Conservation (phyloP, 2,888 invertebrate species). For the Leucophenga montana region DNA sequence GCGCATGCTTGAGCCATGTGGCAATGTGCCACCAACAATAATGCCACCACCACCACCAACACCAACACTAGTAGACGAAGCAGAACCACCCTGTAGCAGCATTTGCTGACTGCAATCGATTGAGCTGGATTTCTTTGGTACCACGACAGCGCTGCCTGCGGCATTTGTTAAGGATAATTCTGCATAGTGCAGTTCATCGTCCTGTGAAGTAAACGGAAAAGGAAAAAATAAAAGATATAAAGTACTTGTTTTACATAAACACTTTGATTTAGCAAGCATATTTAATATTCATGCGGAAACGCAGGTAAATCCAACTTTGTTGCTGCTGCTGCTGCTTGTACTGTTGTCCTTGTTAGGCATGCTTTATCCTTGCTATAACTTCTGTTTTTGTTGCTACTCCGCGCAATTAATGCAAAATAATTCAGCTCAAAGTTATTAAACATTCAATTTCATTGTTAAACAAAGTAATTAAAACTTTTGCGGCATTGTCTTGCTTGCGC, state of each 20-base stretch:
- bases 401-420: conserved; percentile 58
- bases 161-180: conserved; percentile 68
- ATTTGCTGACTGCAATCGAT: conserved; percentile 59
- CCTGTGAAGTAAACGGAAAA: conserved; percentile 49
- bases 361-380: neutral
- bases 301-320: conserved; percentile 7
- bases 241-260: conserved; percentile 16
- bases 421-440: conserved; percentile 53
- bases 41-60: conserved; percentile 23
- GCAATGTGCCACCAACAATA: conserved; percentile 58
- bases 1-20: conserved; percentile 68
- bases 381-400: neutral
- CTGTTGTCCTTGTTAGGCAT: neutral
- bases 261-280: conserved; percentile 17
- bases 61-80: conserved; percentile 37
- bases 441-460: conserved; percentile 59
- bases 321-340: neutral
- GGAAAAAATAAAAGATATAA: neutral
- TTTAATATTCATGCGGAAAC: conserved; percentile 21
- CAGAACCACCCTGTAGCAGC: conserved; percentile 51
- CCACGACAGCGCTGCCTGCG: conserved; percentile 35
- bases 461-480: conserved; percentile 62
- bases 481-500: conserved; percentile 32
- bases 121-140: conserved; percentile 53
- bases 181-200: conserved; percentile 73